Evolutionary conservation across 2,888 invertebrate species (phyloP), one percentile per base, ranked within the genome.

Genomic region (Drosophila falleni): DNA sequence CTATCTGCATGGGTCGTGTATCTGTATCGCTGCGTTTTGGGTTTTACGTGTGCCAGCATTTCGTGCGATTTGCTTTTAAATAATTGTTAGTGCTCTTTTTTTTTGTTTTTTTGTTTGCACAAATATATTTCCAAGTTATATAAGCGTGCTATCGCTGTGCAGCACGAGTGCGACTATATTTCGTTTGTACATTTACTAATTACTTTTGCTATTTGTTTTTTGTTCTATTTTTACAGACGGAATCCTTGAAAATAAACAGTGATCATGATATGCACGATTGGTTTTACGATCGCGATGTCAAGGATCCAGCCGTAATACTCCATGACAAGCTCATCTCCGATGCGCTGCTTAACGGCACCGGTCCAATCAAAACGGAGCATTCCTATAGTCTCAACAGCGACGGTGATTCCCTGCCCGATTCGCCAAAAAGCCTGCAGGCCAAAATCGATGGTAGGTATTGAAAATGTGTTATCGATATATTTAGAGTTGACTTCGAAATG

Each of bases 311-410:
- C 54, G 96, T 98, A 73, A 96, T 98, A 59, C 94, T 98, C 31
- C 96, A 98, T 93, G 98, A 98, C 93, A 95, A 97, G 90, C 94
- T 98, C 85, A 92, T 92, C 81, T 92, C 92, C 60, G 92, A 92
- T 83, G 97, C 98, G 4, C 96, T 96, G 23, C 94, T 97, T 56
- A 91, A 91, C 77, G 96, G 96, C 77, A 95, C 96, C 56, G 74
- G 91, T 55, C 97, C 97, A 79, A 98, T 98, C 92, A 97, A 98
- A 93, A 96, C 96, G 73, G 98, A 98, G 93, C 98, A 98, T 94
- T 97, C 97, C 78, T 98, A 98, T 94, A 98, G 97, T 92, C 93
- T 96, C 59, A 95, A 95, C 81, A 96, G 95, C 79, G 96, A 96
- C 91, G 95, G 94, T 46, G 96, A 96, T 83, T 95, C 96, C 46